phyloP scores from a whole-genome alignment of 2,888 invertebrate genomes.

The Trachelus iudaicus region DNA sequence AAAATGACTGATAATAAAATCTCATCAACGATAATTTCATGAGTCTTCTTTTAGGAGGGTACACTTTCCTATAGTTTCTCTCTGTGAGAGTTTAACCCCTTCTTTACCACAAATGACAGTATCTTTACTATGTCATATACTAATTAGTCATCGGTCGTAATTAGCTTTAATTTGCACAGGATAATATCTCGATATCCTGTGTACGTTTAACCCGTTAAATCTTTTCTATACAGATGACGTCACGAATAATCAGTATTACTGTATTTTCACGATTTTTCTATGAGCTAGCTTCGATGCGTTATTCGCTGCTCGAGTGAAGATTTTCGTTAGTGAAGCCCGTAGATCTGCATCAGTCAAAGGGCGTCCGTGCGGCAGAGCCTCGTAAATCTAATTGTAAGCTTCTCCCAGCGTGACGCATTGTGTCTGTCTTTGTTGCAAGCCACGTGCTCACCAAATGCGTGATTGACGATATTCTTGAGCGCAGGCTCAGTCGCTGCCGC shows the following conservation, averaged over 20 bases:
- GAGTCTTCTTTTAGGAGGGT: neutral
- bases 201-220: neutral
- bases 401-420: neutral
- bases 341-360: conserved; percentile 10
- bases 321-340: neutral
- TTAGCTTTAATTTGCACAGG: neutral
- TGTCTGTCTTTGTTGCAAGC: conserved; percentile 13
- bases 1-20: neutral
- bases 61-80: neutral
- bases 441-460: conserved; percentile 15
- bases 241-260: neutral
- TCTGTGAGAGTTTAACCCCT: neutral
- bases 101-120: neutral
- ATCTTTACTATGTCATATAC: neutral
- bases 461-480: conserved; percentile 15
- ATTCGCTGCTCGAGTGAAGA: conserved; percentile 13
- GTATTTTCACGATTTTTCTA: neutral
- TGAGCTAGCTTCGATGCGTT: conserved; percentile 25
- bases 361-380: conserved; percentile 10
- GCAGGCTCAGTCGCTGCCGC: neutral
- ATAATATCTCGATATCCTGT: neutral
- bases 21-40: neutral
- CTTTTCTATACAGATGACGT: neutral
- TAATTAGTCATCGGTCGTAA: neutral
- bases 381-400: conserved; percentile 5